Percentiles rank a stretch among this genome's conserved stretches.
Conservation (phyloP, 2,888 invertebrate species). For the Euproctis similis region DNA sequence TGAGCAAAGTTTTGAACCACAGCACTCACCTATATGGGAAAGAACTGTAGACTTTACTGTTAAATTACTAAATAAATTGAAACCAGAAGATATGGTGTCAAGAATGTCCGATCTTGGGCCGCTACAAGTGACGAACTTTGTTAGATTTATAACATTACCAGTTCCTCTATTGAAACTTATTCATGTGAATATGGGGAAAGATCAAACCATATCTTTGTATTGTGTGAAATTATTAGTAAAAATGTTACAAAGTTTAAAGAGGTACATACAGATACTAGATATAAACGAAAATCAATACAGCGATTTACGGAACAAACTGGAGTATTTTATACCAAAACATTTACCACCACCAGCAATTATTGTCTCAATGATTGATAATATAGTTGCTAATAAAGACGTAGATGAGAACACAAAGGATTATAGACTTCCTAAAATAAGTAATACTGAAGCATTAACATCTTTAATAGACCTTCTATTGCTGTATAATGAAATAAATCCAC, state of each 20-base stretch:
- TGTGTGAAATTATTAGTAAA: constrained; percentile 71
- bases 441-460: constrained; percentile 46
- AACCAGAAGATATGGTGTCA: constrained; percentile 64
- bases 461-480: constrained; percentile 55
- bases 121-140: constrained; percentile 69
- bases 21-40: constrained; percentile 72
- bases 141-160: constrained; percentile 68
- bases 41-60: constrained; percentile 62
- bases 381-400: constrained; percentile 30
- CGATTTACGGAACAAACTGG: constrained; percentile 55
- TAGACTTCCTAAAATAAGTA: constrained; percentile 41
- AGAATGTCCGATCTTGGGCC: constrained; percentile 59
- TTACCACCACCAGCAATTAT: constrained; percentile 49
- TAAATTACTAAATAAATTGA: constrained; percentile 57
- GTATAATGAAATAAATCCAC: constrained; percentile 58
- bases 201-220: constrained; percentile 57
- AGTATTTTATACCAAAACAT: constrained; percentile 64
- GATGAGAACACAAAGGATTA: constrained; percentile 41
- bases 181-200: constrained; percentile 45
- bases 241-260: constrained; percentile 68
- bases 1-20: constrained; percentile 78
- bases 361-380: constrained; percentile 47
- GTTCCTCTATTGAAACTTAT: constrained; percentile 64
- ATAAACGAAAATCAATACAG: constrained; percentile 37
- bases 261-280: constrained; percentile 71